These are phyloP conservation scores for Champsocephalus gunnari DNA, from an alignment of 2,797 vertebrate species.

Conservation along the genomic window DNA sequence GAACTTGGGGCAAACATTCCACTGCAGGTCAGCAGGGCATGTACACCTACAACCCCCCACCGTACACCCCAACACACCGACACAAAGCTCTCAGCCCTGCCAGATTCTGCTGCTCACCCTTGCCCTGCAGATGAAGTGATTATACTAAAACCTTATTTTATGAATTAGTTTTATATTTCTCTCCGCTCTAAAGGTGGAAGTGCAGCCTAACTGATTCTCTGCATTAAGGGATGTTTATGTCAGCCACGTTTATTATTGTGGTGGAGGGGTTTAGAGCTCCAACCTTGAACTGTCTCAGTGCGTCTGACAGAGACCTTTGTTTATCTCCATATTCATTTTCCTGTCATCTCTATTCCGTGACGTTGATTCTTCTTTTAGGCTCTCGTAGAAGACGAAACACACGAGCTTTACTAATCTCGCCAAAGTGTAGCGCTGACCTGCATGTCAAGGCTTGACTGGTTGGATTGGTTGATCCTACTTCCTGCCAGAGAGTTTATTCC, in stretches of 20 bases:
- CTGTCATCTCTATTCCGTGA: background rate
- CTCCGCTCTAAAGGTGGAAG: too few species aligned
- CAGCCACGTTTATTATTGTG: background rate
- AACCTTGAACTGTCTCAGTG: background rate
- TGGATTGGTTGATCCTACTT: background rate
- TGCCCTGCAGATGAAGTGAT: background rate
- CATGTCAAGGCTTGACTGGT: background rate
- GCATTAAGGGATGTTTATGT: background rate
- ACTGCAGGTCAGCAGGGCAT: constrained; percentile 62
- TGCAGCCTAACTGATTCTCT: background rate
- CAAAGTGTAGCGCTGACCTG: background rate
- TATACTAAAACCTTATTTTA: background rate
- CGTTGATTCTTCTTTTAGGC: too few species aligned
- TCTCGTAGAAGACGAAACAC: too few species aligned
- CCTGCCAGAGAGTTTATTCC: background rate
- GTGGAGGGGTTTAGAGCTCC: background rate
- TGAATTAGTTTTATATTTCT: background rate
- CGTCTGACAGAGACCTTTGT: background rate
- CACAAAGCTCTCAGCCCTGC: constrained; percentile 6
- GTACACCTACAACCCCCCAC: constrained; percentile 41
- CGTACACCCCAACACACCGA: constrained; percentile 26
- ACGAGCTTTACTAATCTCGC: background rate
- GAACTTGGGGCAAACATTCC: constrained; percentile 69
- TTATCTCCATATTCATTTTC: background rate
- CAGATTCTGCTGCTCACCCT: background rate